Percentiles rank a stretch among this genome's conserved stretches.
phyloP scores from a whole-genome alignment of 2,113 vertebrate genomes.

The Laticauda colubrina region DNA sequence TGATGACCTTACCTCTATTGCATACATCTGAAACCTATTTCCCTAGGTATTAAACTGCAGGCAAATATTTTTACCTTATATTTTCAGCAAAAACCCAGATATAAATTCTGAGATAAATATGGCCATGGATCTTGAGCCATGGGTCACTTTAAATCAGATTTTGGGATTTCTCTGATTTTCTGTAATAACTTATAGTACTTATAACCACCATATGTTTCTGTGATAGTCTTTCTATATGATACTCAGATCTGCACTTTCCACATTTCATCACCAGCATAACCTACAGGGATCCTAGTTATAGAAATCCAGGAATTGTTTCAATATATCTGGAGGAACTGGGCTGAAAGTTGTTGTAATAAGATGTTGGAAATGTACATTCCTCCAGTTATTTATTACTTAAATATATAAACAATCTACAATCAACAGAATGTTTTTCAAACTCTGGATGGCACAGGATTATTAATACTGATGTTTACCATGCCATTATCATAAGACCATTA shows the following conservation, averaged over 20 bases:
- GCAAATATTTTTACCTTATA: not conserved
- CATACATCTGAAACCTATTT: not conserved
- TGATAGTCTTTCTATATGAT: not conserved
- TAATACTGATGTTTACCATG: not conserved
- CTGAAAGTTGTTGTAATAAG: not conserved
- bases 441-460: not conserved
- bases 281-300: not conserved
- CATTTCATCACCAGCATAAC: not conserved
- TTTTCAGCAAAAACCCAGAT: not conserved
- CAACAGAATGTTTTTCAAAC: not conserved
- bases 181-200: not conserved
- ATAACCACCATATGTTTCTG: not conserved
- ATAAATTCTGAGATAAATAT: not conserved
- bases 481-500: not conserved
- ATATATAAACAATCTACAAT: not conserved
- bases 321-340: not conserved
- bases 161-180: not conserved
- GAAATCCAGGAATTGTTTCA: not conserved
- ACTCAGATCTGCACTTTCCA: not conserved
- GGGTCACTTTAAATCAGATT: not conserved
- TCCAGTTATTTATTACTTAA: not conserved
- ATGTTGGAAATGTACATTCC: not conserved
- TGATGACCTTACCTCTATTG: not conserved
- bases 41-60: not conserved
- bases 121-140: not conserved